Conservation (phyloP, 2,113 vertebrate genomes). For the Cacatua alba region DNA sequence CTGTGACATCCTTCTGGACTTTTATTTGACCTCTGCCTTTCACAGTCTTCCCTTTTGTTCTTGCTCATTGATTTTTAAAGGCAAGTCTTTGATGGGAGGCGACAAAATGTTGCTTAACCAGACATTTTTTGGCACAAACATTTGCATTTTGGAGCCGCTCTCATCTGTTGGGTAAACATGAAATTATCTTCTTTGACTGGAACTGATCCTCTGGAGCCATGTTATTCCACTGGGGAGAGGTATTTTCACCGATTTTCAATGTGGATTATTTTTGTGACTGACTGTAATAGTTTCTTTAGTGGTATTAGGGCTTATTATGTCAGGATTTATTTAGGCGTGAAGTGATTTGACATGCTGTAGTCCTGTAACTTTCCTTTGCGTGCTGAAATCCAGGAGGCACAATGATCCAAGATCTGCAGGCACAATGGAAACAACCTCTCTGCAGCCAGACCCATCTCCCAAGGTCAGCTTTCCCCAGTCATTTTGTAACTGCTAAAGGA, state of each 20-base stretch:
- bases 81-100: not conserved
- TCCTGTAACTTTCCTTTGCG: not conserved
- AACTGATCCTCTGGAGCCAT: slow-evolving; percentile 46
- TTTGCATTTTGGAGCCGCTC: slow-evolving; percentile 27
- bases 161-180: slow-evolving; percentile 15
- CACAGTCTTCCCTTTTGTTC: not conserved
- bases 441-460: not conserved
- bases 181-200: slow-evolving; percentile 23
- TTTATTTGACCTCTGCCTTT: slow-evolving; percentile 19
- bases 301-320: slow-evolving; percentile 62
- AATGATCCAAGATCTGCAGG: not conserved
- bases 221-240: slow-evolving; percentile 25
- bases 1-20: not conserved
- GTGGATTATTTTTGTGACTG: slow-evolving; percentile 61
- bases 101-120: not conserved
- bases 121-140: not conserved
- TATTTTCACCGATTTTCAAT: slow-evolving; percentile 20
- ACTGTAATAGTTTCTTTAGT: slow-evolving; percentile 61
- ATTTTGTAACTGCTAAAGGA: not conserved
- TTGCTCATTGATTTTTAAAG: not conserved
- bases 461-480: not conserved
- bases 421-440: not conserved
- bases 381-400: not conserved
- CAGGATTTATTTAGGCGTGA: slow-evolving; percentile 53
- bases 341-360: slow-evolving; percentile 13